A percentile compares a stretch with the other conserved stretches of the same genome.
phyloP scores from a whole-genome alignment of 1,140 invertebrate genomes.

The Euwallacea fornicatus region DNA sequence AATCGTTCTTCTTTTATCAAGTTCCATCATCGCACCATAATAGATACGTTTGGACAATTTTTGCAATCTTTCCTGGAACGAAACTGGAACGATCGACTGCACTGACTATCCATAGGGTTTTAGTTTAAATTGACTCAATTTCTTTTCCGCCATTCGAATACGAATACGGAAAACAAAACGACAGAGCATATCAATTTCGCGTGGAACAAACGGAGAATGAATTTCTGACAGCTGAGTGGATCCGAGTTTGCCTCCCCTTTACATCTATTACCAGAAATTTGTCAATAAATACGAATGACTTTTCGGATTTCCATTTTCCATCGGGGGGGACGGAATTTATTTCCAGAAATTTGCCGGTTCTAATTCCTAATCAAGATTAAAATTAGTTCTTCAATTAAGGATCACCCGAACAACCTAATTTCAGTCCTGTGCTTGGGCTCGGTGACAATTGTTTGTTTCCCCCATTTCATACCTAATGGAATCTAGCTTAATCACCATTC shows the following conservation, averaged over 20 bases:
- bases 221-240: conserved; percentile 20
- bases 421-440: no score
- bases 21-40: no score
- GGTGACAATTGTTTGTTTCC: no score
- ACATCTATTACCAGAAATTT: conserved; percentile 32
- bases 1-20: no score
- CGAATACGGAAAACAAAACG: conserved; percentile 17
- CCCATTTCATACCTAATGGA: no score
- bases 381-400: no score
- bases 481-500: no score
- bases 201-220: conserved; percentile 27
- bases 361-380: no score
- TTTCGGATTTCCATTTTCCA: neutral
- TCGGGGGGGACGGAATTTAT: no score
- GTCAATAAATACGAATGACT: conserved; percentile 37
- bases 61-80: neutral
- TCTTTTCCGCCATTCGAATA: neutral
- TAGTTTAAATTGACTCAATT: conserved; percentile 23
- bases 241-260: conserved; percentile 1
- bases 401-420: no score
- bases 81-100: neutral
- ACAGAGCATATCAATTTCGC: conserved; percentile 25
- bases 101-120: neutral
- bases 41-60: neutral
- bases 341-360: no score